A percentile compares a stretch with the other conserved stretches of the same genome.
phyloP scores from a whole-genome alignment of 1,140 invertebrate genomes.

The Drosophila dunni region DNA sequence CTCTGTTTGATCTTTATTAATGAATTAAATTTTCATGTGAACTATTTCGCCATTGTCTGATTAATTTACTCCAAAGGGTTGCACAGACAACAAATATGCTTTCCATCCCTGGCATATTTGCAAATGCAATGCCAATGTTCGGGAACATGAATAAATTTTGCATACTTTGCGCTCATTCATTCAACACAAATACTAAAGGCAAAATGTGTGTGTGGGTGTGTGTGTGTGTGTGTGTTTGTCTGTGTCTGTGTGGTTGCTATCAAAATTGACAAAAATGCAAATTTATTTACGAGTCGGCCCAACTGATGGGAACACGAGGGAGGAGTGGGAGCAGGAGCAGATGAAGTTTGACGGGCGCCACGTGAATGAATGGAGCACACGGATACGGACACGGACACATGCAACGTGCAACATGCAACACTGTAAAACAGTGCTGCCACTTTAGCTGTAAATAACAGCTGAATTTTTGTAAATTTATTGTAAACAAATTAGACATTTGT shows the following conservation, averaged over 20 bases:
- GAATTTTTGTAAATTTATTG: no score
- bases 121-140: slow-evolving; percentile 3
- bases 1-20: neutral
- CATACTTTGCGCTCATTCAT: slow-evolving; percentile 54
- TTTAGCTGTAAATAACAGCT: no score
- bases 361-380: slow-evolving; percentile 66
- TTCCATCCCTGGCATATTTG: slow-evolving; percentile 23
- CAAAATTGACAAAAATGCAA: slow-evolving; percentile 82
- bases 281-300: slow-evolving; percentile 77
- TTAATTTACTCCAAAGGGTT: neutral
- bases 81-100: slow-evolving; percentile 11
- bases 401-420: slow-evolving; percentile 48
- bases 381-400: neutral
- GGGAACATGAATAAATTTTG: slow-evolving; percentile 60
- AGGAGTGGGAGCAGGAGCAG: neutral
- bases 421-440: slow-evolving; percentile 5
- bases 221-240: slow-evolving; percentile 2
- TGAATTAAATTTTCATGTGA: neutral
- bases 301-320: slow-evolving; percentile 13
- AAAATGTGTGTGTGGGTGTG: neutral
- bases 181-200: slow-evolving; percentile 1
- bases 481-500: no score
- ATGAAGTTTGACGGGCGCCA: slow-evolving; percentile 40
- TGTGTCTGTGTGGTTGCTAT: slow-evolving; percentile 57
- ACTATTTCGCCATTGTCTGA: neutral